Conservation (phyloP, 2,888 invertebrate genomes). For the Drosophila putrida region DNA sequence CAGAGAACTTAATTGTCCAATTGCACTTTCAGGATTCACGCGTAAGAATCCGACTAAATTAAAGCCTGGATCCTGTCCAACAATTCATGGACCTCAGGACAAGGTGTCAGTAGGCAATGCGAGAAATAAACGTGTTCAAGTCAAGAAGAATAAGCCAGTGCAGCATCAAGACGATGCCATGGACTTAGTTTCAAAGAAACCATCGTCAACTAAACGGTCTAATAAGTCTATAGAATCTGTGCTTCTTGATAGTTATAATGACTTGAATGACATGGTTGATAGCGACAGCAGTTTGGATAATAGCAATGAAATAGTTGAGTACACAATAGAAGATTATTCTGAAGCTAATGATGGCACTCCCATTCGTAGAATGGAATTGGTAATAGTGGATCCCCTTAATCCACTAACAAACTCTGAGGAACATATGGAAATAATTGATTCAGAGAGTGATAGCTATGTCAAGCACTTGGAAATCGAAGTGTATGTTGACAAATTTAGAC, state of each 20-base stretch:
- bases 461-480: conserved; percentile 55
- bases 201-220: background rate
- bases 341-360: background rate
- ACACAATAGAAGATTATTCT: conserved; percentile 19
- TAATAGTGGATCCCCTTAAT: conserved; percentile 35
- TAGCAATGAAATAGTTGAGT: conserved; percentile 35
- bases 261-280: conserved; percentile 9
- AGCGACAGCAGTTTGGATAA: background rate
- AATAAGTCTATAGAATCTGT: background rate
- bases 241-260: background rate
- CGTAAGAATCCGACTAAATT: conserved; percentile 61
- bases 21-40: conserved; percentile 40
- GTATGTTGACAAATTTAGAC: conserved; percentile 28
- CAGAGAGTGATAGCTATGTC: conserved; percentile 34
- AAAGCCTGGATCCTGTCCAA: conserved; percentile 53
- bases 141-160: background rate
- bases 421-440: conserved; percentile 42
- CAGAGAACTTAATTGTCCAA: background rate
- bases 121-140: background rate
- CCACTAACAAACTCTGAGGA: conserved; percentile 30
- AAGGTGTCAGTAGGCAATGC: background rate
- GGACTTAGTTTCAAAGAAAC: background rate
- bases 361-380: conserved; percentile 17
- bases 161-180: background rate
- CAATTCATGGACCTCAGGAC: conserved; percentile 24